Base-by-base conservation (phyloP, 2,888 invertebrate genomes). In the Caenorhabditis plicata region DNA sequence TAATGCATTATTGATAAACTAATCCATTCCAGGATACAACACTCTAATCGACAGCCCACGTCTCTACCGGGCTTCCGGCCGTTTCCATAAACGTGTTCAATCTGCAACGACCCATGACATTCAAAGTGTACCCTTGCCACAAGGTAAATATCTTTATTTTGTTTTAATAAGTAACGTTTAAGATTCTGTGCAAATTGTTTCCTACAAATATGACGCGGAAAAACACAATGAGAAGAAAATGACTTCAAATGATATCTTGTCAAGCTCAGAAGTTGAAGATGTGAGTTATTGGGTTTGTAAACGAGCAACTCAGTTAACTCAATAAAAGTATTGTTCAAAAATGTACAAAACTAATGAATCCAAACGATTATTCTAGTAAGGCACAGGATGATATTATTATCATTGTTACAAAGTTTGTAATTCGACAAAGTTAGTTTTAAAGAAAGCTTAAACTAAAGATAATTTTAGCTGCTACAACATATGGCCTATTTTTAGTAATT, bases 211-310 rank as follows among this genome's bases (percentile, higher is more conserved):
- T 40, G 67, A 68, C 26, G 61, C 61, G 8, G 62, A 62, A 19
- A 64, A 68, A 31, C 68, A 68, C 50, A 55, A 68, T 39, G 68
- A 58, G 43, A 68, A 68, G 33, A 68, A 68, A 41, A 53, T 68
- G 48, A 49, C 52, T 2, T 55, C 58, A 27, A 64, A 68, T 46
- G 57, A 56, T 35, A 54, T 56, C 45, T 62, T 57, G 8, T 56
- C 58, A 39, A 48, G 49, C 32, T 54, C 49, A 8, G 68, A 68
- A 39, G 64, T 56, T 5, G 43, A 46, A 35, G 64, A 64, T 27
- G 67, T 67, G 33, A 39, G 53, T 41, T 35, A 5, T 23, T 13
- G 3, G 22, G 20, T 19, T 20, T 4, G 20, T 38, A 13, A 17
- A 17, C 15, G 36, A n/a, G n/a, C n/a, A n/a, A n/a, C n/a, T n/a